Evolutionary conservation across 2,888 invertebrate species (phyloP), one percentile per base, ranked within the genome.

Genomic region (Tipula unca): DNA sequence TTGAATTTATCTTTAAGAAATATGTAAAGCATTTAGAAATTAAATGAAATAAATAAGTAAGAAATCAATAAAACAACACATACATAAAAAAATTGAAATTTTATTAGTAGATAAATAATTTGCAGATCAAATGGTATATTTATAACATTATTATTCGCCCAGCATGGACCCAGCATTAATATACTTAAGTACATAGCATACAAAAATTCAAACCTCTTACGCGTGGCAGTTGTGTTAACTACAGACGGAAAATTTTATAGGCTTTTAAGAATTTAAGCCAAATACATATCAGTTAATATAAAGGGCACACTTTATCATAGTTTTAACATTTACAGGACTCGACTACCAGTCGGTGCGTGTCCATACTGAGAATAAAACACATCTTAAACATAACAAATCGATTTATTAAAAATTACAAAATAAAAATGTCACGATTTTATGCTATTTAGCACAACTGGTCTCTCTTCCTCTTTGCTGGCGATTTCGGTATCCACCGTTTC

Each of bases 391-490:
- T 25, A 69, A 69, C 69, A 69, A 69, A 86, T 85, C 86, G 86
- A 86, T 86, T 86, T 85, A 86, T 85, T 84, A 29, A 84, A 84
- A 85, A 85, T 20, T 42, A 85, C 36, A 86, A 86, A 32, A 32
- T 32, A 32, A 32, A 32, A 35, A 35, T 85, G 86, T 48, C 29
- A 84, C 39, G 32, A 82, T 20, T 25, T 5, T n/a, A 82, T 82
- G 82, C 17, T 25, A 85, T 42, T 82, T 42, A 82, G 17, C 82
- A 29, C 20, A 6, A 20, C 25, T 20, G 39, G 85, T 85, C 85
- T 86, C 20, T 39, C 85, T 86, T 17, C 88, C 89, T 86, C 87
- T 88, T 87, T 91, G 88, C 89, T 90, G 90, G 25, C 69, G 25
- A 4, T 25, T 69, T 10, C 69, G 2, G 1, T 69, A 69, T 69